These are phyloP conservation scores for Acrobasis consociella DNA, from an alignment of 2,888 invertebrate genomes.

Conservation along the genomic window DNA sequence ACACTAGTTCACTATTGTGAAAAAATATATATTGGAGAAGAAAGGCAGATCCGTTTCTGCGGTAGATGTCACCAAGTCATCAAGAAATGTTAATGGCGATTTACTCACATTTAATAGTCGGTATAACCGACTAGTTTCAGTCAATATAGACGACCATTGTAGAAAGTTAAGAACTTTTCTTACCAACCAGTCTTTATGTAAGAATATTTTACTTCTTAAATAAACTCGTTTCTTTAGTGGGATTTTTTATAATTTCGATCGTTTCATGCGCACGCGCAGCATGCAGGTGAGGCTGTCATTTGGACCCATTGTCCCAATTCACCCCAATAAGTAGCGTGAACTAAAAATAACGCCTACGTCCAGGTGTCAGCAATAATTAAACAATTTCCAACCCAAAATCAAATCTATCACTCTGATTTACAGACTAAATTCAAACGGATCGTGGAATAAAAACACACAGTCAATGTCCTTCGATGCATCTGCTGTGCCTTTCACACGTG, in stretches of 20 bases:
- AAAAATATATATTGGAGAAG: too few relatives aligned
- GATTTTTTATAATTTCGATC: not conserved
- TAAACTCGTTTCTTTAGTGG: too few relatives aligned
- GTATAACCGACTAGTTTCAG: too few relatives aligned
- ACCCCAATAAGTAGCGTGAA: slow-evolving; percentile 14
- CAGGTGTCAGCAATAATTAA: slow-evolving; percentile 13
- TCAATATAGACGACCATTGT: too few relatives aligned
- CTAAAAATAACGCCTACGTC: slow-evolving; percentile 13
- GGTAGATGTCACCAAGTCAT: too few relatives aligned
- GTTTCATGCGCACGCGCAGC: slow-evolving; percentile 4
- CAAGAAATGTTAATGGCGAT: too few relatives aligned
- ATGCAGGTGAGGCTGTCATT: not conserved
- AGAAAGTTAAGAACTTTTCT: too few relatives aligned
- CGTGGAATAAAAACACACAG: slow-evolving; percentile 5
- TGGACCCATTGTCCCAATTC: slow-evolving; percentile 14
- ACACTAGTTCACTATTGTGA: too few relatives aligned
- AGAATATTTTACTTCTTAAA: too few relatives aligned
- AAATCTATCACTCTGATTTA: not conserved
- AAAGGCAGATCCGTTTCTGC: too few relatives aligned
- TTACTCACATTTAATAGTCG: too few relatives aligned
- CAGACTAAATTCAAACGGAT: slow-evolving; percentile 3
- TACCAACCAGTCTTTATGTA: too few relatives aligned
- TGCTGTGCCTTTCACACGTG: not conserved
- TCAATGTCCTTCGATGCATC: slow-evolving; percentile 18
- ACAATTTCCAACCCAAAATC: not conserved